Base-by-base conservation (phyloP, 2,113 vertebrate species). In the Cephalopterus ornatus region DNA sequence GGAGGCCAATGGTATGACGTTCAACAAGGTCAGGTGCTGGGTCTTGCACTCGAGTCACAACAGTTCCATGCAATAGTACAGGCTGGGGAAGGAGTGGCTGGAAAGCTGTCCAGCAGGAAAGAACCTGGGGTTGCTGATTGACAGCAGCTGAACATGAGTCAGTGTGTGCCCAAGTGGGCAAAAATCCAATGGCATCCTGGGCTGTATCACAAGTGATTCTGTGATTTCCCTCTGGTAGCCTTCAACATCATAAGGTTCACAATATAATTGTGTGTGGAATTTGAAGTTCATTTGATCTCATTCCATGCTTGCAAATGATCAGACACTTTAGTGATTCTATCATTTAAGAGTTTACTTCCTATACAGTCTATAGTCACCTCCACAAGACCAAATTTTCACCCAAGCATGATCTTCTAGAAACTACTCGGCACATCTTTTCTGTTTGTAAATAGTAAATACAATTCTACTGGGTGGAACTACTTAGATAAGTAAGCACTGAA, bases 81-180 rank as follows among this genome's bases (percentile, higher is more conserved):
- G 13, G 8, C 32, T 37, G 13, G 8, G 8, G 8, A 24, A 24
- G 52, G 41, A 52, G 15, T 15, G 7, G 3, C 14, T 53, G n/a
- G 53, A 68, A 75, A 21, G 2, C 19, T 66, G 12, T 8, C 33
- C 6, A 33, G 52, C 15, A 11, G 3, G 3, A 52, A 67, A 53
- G 5, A 20, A 42, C 30, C 39, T 33, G 41, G 9, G 14, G 14
- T 9, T 65, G 41, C 28, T 44, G 41, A 5, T 8, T 3, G 1
- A 13, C 7, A 12, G 5, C 1, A 11, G 12, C 15, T 44, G 8
- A 68, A 30, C 11, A 12, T 18, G 16, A 46, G 20, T 14, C 27
- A 26, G 2, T 1, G 0, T 53, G 7, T 39, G 2, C 7, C 20
- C 11, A 32, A 23, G 5, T 22, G 4, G 7, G 37, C n/a, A n/a